These are phyloP conservation scores for Lissonota sp. DNA, from an alignment of 2,888 invertebrate genomes.

Conservation along the genomic window DNA sequence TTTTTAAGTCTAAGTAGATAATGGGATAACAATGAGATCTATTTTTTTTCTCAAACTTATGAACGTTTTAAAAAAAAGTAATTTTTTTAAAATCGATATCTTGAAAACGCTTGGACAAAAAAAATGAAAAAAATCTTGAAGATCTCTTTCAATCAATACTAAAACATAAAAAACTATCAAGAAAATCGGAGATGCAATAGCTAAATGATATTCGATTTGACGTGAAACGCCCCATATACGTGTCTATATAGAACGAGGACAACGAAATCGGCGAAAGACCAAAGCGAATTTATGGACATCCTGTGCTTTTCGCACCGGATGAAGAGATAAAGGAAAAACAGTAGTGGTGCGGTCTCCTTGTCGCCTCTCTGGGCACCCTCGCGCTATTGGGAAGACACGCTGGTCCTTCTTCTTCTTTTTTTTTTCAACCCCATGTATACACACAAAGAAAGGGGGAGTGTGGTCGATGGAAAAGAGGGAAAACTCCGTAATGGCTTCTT, in stretches of 20 bases:
- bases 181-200: no score
- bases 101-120: no score
- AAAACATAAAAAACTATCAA: no score
- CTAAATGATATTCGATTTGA: no score
- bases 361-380: slow-evolving; percentile 40
- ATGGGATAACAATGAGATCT: no score
- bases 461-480: slow-evolving; percentile 58
- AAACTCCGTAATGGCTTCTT: slow-evolving; percentile 58
- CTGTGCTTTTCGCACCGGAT: slow-evolving; percentile 49
- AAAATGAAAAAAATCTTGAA: no score
- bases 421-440: slow-evolving; percentile 6
- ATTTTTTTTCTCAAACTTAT: no score
- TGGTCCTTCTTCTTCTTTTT: slow-evolving; percentile 4
- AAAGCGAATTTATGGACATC: slow-evolving; percentile 57
- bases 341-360: slow-evolving; percentile 58
- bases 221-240: no score
- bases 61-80: no score
- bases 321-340: slow-evolving; percentile 58
- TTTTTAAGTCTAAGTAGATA: no score
- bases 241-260: neutral
- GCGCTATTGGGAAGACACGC: slow-evolving; percentile 26
- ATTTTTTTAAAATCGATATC: no score
- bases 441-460: slow-evolving; percentile 48
- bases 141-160: no score
- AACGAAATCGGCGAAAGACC: slow-evolving; percentile 56